Conservation (phyloP, 2,113 vertebrate genomes). For the Butorides virescens region DNA sequence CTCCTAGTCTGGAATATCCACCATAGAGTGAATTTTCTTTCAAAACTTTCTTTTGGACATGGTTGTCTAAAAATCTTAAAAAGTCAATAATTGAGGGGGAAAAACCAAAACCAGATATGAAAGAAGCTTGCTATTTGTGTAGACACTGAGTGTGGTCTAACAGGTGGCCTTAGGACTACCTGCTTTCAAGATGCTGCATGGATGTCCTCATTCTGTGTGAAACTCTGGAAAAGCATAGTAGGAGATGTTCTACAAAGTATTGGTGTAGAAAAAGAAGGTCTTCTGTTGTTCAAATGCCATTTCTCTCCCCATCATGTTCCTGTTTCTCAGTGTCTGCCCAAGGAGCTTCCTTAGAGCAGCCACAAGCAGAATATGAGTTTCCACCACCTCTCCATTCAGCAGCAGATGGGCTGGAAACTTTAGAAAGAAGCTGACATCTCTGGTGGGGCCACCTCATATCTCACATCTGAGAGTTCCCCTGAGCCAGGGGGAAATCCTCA, state of each 20-base stretch:
- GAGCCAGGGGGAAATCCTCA: not conserved
- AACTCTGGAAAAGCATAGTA: not conserved
- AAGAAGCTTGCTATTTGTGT: not conserved
- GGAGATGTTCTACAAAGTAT: not conserved
- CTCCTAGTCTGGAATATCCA: not conserved
- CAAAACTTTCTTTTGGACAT: not conserved
- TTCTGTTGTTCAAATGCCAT: not conserved
- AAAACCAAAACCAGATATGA: not conserved
- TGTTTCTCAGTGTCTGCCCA: not conserved
- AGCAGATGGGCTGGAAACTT: not conserved
- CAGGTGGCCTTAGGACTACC: not conserved
- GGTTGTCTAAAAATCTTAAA: not conserved
- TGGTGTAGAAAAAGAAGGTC: not conserved
- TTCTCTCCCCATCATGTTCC: not conserved
- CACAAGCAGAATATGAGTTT: not conserved
- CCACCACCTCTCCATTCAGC: not conserved
- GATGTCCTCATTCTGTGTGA: not conserved
- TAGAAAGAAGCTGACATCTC: not conserved
- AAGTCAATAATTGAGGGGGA: not conserved
- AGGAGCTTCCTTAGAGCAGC: not conserved
- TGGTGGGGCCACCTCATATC: too few species aligned
- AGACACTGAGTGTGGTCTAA: not conserved
- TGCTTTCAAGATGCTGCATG: not conserved
- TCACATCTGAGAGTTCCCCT: not conserved
- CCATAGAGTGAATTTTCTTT: not conserved